Evolutionary conservation across 2,797 vertebrate species (phyloP).

Genomic region (Acrossocheilus fasciatus): DNA sequence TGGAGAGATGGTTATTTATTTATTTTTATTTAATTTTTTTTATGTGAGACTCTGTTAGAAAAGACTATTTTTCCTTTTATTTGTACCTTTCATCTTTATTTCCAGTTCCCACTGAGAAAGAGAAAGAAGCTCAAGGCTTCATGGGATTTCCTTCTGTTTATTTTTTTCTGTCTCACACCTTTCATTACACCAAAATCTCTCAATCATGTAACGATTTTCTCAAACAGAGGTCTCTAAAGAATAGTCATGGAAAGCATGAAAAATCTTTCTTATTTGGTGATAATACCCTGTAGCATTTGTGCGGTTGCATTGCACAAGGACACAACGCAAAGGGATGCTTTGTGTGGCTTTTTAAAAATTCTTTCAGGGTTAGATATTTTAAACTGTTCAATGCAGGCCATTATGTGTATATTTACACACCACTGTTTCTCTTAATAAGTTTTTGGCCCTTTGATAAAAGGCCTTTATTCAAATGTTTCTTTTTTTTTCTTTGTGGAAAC

Average conservation of each 20-base stretch:
- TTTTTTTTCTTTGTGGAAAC: constrained; percentile 6
- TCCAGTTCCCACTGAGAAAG: background rate
- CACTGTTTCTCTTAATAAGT: background rate
- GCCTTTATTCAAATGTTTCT: background rate
- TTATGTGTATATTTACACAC: background rate
- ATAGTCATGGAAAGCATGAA: background rate
- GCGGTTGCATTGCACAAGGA: background rate
- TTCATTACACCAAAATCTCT: background rate
- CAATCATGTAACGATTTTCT: background rate
- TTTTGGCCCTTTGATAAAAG: constrained; percentile 9
- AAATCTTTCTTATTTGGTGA: constrained; percentile 21
- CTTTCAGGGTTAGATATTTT: constrained; percentile 26
- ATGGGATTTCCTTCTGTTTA: constrained; percentile 17
- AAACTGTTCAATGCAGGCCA: constrained; percentile 22
- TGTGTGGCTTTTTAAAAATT: constrained; percentile 13
- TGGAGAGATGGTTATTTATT: background rate
- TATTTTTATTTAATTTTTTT: background rate
- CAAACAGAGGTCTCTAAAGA: constrained; percentile 7
- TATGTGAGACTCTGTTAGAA: background rate
- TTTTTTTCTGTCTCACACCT: background rate
- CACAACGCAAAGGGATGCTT: background rate
- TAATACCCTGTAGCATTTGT: constrained; percentile 11
- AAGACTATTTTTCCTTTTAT: background rate
- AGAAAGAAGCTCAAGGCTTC: background rate
- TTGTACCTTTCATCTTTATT: constrained; percentile 6